Conservation (phyloP, 2,888 invertebrate genomes). For the Parnassius mnemosyne region DNA sequence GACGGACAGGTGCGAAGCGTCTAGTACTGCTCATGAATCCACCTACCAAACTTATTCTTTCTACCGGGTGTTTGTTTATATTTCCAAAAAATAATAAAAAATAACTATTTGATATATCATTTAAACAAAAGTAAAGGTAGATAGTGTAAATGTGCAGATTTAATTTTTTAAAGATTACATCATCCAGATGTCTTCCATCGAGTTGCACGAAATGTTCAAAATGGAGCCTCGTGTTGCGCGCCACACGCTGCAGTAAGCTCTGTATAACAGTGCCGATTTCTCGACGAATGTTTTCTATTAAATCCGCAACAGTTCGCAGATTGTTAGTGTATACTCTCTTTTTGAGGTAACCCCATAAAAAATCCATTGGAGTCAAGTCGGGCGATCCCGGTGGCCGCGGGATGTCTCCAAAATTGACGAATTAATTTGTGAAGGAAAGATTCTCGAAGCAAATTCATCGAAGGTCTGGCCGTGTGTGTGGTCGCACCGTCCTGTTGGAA, state of each 20-base stretch:
- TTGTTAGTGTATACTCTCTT: slow-evolving; percentile 10
- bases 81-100: neutral
- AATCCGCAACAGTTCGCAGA: slow-evolving; percentile 24
- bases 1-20: too few relatives aligned
- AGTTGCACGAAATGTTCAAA: slow-evolving; percentile 32
- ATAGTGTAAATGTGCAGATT: slow-evolving; percentile 26
- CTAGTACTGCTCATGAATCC: too few relatives aligned
- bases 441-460: too few relatives aligned
- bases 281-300: slow-evolving; percentile 33
- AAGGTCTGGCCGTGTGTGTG: slow-evolving; percentile 9
- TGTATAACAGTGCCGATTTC: slow-evolving; percentile 33
- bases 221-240: slow-evolving; percentile 28
- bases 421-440: too few relatives aligned
- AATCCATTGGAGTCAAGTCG: neutral
- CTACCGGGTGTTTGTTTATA: neutral
- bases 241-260: slow-evolving; percentile 34
- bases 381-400: too few relatives aligned
- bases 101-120: neutral
- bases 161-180: slow-evolving; percentile 33
- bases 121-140: neutral
- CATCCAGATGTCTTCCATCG: slow-evolving; percentile 29
- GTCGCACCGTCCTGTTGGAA: slow-evolving; percentile 29
- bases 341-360: neutral
- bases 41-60: too few relatives aligned
- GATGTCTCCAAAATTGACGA: too few relatives aligned